A percentile compares a stretch with the other conserved stretches of the same genome.
Conservation (phyloP, 2,797 vertebrate genomes). For the Gadopsis bispinosus region DNA sequence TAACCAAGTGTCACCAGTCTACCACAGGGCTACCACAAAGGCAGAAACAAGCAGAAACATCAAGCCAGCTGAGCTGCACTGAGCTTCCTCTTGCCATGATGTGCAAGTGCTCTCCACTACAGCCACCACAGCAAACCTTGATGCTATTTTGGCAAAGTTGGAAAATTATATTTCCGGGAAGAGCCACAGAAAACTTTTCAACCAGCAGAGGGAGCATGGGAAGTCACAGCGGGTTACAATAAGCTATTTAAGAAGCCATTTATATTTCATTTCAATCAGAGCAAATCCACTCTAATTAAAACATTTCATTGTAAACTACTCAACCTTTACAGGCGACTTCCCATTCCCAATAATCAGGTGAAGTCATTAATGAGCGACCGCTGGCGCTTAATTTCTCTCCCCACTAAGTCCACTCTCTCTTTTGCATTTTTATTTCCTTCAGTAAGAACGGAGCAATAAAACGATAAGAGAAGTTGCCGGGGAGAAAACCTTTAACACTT, state of each 20-base stretch:
- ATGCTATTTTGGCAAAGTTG: background rate
- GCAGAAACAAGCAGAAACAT: background rate
- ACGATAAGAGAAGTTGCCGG: slow-evolving; percentile 84
- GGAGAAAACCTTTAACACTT: slow-evolving; percentile 80
- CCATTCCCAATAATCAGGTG: slow-evolving; percentile 83
- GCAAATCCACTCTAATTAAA: slow-evolving; percentile 88
- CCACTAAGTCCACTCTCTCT: slow-evolving; percentile 74
- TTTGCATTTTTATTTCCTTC: slow-evolving; percentile 79
- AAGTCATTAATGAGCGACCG: slow-evolving; percentile 77
- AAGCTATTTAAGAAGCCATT: slow-evolving; percentile 83
- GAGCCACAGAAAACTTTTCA: slow-evolving; percentile 40
- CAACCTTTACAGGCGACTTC: slow-evolving; percentile 84
- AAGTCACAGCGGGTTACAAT: slow-evolving; percentile 69
- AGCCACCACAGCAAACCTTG: background rate
- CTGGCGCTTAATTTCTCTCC: slow-evolving; percentile 73
- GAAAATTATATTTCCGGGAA: slow-evolving; percentile 5
- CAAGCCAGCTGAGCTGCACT: background rate
- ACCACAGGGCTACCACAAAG: background rate
- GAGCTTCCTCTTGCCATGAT: background rate
- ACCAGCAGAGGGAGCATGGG: slow-evolving; percentile 39
- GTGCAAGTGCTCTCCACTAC: background rate
- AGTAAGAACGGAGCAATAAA: slow-evolving; percentile 71
- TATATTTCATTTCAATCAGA: slow-evolving; percentile 85
- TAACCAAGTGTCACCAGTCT: background rate
- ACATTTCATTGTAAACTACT: slow-evolving; percentile 86